A percentile compares a stretch with the other conserved stretches of the same genome.
Evolutionary conservation across 2,797 vertebrate genomes (phyloP).

Genomic region (Muscicapa comitata): DNA sequence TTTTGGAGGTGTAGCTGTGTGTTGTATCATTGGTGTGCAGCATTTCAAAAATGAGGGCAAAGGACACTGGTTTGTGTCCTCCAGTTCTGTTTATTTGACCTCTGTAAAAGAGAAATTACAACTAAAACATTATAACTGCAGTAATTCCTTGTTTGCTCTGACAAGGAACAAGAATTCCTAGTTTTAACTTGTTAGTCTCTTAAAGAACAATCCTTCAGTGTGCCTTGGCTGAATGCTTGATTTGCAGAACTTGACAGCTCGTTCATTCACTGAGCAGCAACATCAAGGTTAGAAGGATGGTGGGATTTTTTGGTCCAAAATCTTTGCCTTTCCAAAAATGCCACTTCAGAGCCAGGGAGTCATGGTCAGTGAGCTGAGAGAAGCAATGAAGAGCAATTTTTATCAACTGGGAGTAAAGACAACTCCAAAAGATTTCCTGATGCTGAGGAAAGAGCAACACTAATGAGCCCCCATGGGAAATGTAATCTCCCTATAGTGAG

Average conservation of each 20-base stretch:
- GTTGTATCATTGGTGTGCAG: not conserved
- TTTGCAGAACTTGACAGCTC: not conserved
- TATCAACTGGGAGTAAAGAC: not conserved
- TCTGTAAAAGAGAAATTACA: not conserved
- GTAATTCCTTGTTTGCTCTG: not conserved
- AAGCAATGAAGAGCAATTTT: not conserved
- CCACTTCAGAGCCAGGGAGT: not conserved
- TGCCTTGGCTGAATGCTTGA: not conserved
- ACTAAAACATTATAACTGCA: not conserved
- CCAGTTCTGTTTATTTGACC: not conserved
- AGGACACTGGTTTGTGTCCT: not conserved
- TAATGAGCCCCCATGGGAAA: slow-evolving; percentile 53
- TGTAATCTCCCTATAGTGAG: not conserved
- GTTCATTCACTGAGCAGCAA: not conserved
- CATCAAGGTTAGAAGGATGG: not conserved
- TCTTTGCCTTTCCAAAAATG: not conserved
- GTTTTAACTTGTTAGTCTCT: not conserved
- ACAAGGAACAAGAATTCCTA: not conserved
- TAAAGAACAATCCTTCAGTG: not conserved
- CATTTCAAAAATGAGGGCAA: not conserved
- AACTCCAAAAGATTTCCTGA: not conserved
- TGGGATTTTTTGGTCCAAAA: not conserved
- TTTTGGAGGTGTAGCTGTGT: not conserved
- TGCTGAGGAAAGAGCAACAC: slow-evolving; percentile 27
- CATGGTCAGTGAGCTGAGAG: not conserved